A percentile compares a stretch with the other conserved stretches of the same genome.
Conservation (phyloP, 2,888 invertebrate species). For the Neoascia interrupta region DNA sequence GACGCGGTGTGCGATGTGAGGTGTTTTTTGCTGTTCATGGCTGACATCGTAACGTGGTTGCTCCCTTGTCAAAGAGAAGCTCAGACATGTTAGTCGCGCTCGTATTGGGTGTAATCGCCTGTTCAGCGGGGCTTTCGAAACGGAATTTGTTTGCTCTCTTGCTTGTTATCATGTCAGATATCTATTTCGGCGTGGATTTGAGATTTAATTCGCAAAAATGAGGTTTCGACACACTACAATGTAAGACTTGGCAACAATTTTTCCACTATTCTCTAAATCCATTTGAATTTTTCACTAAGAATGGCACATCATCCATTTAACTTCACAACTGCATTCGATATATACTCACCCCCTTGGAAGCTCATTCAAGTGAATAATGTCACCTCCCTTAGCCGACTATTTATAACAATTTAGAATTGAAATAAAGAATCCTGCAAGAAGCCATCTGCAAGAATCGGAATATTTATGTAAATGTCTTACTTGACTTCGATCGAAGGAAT, state of each 20-base stretch:
- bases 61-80: too few relatives aligned
- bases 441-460: conserved; percentile 48
- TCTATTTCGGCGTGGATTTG: too few relatives aligned
- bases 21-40: neutral
- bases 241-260: too few relatives aligned
- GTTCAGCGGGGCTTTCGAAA: too few relatives aligned
- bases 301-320: conserved; percentile 22
- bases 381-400: conserved; percentile 49
- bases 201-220: too few relatives aligned
- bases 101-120: too few relatives aligned
- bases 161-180: too few relatives aligned
- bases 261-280: conserved; percentile 5
- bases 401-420: conserved; percentile 65
- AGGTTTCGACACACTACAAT: too few relatives aligned
- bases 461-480: conserved; percentile 67
- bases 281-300: conserved; percentile 17
- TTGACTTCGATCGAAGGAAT: conserved; percentile 44
- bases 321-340: conserved; percentile 5
- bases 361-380: conserved; percentile 61
- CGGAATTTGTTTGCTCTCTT: too few relatives aligned
- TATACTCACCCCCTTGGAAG: conserved; percentile 18
- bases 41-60: neutral
- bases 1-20: too few relatives aligned
- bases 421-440: conserved; percentile 43
- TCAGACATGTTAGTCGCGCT: too few relatives aligned